Base-by-base conservation (phyloP, 2,888 invertebrate genomes). In the Entomobrya proxima region DNA sequence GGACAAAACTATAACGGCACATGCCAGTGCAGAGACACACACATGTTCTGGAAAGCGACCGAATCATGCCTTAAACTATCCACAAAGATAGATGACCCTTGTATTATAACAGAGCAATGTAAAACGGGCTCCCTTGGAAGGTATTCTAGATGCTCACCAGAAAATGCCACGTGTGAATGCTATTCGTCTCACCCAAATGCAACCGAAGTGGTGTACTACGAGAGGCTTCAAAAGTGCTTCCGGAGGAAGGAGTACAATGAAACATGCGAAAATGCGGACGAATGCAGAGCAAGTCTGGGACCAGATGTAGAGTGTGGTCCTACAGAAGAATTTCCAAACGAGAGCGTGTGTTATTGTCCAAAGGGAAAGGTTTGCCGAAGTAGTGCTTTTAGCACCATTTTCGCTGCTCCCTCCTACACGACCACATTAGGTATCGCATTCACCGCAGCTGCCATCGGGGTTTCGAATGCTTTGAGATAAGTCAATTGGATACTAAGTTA, bases 261-360 rank as follows among this genome's bases (percentile, higher is more conserved):
- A 18, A 88, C 81, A 18, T 88, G 88, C 55, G 61, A 15, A 1
- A 37, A 78, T 0, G 11, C 47, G 0, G 75, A 81, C 0, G 86
- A 88, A 64, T 88, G 88, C 21, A 7, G 32, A 24, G 87, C 88
- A 1, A 85, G 77, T 27, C 21, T 87, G 0, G 82, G 82, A 30
- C 69, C 84, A 0, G 75, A 85, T 24, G 84, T 86, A 0, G 52
- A 76, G 32, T 88, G 88, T 44, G 81, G 52, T 5, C 11, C 50
- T 1, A 64, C 72, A 2, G 37, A 32, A 0, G 67, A 58, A 0
- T 67, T 2, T 6, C 2, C 15, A 9, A 15, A 21, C 1, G 61
- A 80, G n/a, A 44, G 35, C 1, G 67, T 83, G 1, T 88, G 88
- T 64, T 78, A 88, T 35, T 88, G 88, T 84, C 88, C 88, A 37